Percentiles rank a stretch among this genome's conserved stretches.
These are phyloP conservation scores for Nematolebias whitei DNA, from an alignment of 2,113 vertebrate species.

Conservation along the genomic window DNA sequence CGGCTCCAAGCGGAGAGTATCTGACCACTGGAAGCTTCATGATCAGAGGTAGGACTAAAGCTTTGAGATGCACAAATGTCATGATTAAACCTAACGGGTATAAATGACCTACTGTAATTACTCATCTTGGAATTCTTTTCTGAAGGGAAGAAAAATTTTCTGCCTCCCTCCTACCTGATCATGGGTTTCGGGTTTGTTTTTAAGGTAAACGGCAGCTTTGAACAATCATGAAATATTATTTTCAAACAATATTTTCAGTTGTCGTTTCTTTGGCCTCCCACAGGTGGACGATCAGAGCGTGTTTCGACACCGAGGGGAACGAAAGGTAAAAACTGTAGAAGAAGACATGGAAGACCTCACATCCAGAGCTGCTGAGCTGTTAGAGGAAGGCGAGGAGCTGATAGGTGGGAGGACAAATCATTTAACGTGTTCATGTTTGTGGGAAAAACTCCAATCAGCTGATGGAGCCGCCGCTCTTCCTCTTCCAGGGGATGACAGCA, in stretches of 20 bases:
- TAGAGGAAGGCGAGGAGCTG: constrained; percentile 87
- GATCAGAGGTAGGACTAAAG: constrained; percentile 87
- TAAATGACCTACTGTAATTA: background rate
- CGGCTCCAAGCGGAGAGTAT: constrained; percentile 96
- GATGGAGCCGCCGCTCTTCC: background rate
- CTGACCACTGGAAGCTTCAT: constrained; percentile 98
- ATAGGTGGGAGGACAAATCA: constrained; percentile 76
- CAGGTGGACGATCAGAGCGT: constrained; percentile 94
- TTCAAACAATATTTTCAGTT: background rate
- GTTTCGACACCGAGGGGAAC: constrained; percentile 89
- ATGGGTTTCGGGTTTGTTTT: constrained; percentile 99
- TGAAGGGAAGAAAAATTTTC: constrained; percentile 97
- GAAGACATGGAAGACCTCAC: constrained; percentile 88
- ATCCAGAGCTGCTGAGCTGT: constrained; percentile 82
- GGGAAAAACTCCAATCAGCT: background rate
- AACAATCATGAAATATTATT: background rate
- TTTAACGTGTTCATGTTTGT: background rate
- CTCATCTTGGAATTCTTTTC: constrained; percentile 14
- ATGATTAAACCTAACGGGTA: background rate
- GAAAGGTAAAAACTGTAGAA: constrained; percentile 89
- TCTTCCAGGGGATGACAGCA: constrained; percentile 75
- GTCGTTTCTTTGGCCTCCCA: background rate
- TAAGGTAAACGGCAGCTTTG: constrained; percentile 81
- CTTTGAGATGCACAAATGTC: background rate
- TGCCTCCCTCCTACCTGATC: constrained; percentile 96